Evolutionary conservation across 2,113 vertebrate species (phyloP), one percentile per base, ranked within the genome.

Genomic region (Ceyx melanurus): DNA sequence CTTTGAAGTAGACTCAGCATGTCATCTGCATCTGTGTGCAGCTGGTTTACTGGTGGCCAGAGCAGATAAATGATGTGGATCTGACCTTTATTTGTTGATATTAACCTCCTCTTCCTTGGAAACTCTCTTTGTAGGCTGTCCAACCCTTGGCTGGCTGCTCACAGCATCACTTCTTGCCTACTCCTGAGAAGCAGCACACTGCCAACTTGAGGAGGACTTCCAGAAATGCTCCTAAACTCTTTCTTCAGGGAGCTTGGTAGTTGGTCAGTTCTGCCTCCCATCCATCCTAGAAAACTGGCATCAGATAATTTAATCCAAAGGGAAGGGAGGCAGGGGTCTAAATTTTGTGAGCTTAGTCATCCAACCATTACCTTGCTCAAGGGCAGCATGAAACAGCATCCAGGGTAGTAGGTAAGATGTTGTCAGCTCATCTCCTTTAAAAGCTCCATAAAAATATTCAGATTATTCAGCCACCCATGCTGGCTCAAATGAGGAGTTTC

Each of bases 1-100:
- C 93, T 97, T 97, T 98, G 97, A 98, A 97, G 97, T 92, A 90
- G 84, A 45, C 90, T 85, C 86, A 82, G 85, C 53, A 15, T 79
- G 86, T 95, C 90, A 31, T 94, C 92, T 96, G 94, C 93, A 56
- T 94, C 75, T 97, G 92, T 86, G 92, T 94, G 91, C 82, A 93
- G 92, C 81, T 95, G 94, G 72, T 93, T 85, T 90, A 71, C 57
- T 84, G 61, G 8, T 79, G 60, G 74, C 75, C 90, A 94, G 54
- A 87, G 50, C 31, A 92, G 82, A 96, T 70, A 89, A 89, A 89
- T 26, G 4, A 92, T 82, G 81, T 82, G 53, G 71, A 73, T 78
- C 74, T 5, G 13, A 83, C 60, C 79, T 89, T 3, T 80, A 71
- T 85, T 84, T 92, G 73, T 68, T 60, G 31, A 71, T 31, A 74